phyloP scores from a whole-genome alignment of 23 tunicate genomes.

The Diplosoma virens region DNA sequence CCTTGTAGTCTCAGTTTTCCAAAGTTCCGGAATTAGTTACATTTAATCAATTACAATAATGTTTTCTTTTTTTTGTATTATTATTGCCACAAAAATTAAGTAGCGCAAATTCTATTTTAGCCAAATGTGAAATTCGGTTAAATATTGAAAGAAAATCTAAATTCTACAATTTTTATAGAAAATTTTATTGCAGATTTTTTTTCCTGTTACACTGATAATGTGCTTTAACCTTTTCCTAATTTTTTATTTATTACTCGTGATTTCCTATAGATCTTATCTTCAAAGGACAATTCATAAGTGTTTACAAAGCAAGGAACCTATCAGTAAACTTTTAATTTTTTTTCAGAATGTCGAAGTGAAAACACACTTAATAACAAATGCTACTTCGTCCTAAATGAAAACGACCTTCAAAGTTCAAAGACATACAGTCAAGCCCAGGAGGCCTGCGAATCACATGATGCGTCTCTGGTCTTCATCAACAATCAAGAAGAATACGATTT shows the following conservation, averaged over 20 bases:
- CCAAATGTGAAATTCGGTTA: no score
- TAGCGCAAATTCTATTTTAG: no score
- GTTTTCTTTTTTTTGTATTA: no score
- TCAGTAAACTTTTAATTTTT: background rate
- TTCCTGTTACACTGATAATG: no score
- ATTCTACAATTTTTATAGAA: no score
- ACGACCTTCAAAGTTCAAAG: background rate
- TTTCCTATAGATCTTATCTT: no score
- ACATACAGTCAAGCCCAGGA: background rate
- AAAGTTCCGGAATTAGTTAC: no score
- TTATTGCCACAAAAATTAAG: no score
- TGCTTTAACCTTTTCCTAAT: background rate
- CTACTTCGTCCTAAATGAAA: constrained; percentile 18
- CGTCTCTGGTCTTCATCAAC: background rate
- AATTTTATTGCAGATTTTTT: no score
- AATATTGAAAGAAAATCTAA: no score
- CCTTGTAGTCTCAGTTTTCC: no score
- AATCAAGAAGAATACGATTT: constrained; percentile 5
- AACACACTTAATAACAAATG: background rate
- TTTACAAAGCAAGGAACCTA: background rate
- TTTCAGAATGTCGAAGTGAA: constrained; percentile 35
- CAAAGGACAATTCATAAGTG: background rate
- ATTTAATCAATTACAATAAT: no score
- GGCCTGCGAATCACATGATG: constrained; percentile 6
- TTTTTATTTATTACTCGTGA: background rate